Evolutionary conservation across 2,113 vertebrate genomes (phyloP), one percentile per base, ranked within the genome.

Genomic region (Oenanthe oenanthe): DNA sequence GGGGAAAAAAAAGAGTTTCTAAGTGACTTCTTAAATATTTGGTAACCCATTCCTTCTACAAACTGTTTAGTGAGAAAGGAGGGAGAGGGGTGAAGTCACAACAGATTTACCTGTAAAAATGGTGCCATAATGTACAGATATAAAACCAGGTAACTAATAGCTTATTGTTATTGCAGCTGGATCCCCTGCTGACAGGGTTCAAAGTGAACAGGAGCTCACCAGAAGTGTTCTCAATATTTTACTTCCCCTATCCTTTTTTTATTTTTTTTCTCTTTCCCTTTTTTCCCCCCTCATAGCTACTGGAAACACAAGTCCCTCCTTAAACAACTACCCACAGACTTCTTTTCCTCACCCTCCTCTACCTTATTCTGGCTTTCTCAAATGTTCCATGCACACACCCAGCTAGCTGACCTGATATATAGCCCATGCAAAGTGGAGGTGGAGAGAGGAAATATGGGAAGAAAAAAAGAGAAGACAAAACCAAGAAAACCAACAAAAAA

Each of bases 21-120:
- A 68, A 54, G 85, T 83, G 68, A 61, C 87, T 98, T 97, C 95
- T 92, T 85, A 96, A 95, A 96, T 96, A 94, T 88, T 95, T 85
- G 62, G 58, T 66, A 47, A 85, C n/a, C 31, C 34, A 7, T 51
- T 51, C 45, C n/a, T 85, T 81, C 40, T 91, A 51, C 48, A 75
- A 86, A 47, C 73, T 58, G 21, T 80, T 89, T 76, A 74, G 51
- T 43, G 54, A 45, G 45, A 45, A 54, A 38, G 28, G 7, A 26
- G 4, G 13, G 13, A 65, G 24, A 73, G 70, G 6, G 10, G 22
- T 80, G 42, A 89, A 94, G 51, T 72, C 54, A 85, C 50, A 51
- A 51, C 29, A 92, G 85, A 97, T 86, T 91, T 95, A 90, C 38
- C 71, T 85, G 58, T 86, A 65, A 94, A 85, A 93, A 82, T 24